Conservation (phyloP, 2,113 vertebrate species). For the Tachysurus fulvidraco region DNA sequence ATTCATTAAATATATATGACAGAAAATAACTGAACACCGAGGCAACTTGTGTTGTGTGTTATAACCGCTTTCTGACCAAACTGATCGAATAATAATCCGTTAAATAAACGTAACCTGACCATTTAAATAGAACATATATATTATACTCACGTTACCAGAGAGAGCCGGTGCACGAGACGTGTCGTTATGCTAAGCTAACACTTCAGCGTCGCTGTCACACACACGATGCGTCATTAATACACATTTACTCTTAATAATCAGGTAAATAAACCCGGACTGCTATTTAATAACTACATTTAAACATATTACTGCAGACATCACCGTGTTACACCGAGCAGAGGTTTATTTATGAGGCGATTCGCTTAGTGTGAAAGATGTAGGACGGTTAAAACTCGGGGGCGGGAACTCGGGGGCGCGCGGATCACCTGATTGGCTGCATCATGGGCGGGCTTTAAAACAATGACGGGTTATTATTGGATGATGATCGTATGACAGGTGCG, state of each 20-base stretch:
- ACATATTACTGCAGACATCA: too few relatives aligned
- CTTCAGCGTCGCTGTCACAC: slow-evolving; percentile 10
- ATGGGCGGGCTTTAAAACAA: neutral
- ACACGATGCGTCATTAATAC: neutral
- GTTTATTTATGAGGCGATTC: neutral
- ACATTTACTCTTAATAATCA: neutral
- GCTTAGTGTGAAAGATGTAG: neutral
- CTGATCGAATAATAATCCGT: neutral
- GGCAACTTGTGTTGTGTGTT: too few relatives aligned
- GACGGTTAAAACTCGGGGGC: neutral
- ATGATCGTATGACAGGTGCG: neutral
- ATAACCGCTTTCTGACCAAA: neutral
- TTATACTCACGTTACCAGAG: slow-evolving; percentile 6
- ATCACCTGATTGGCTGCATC: neutral
- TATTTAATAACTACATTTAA: too few relatives aligned
- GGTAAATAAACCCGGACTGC: too few relatives aligned
- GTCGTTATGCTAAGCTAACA: slow-evolving; percentile 23
- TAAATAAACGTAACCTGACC: neutral
- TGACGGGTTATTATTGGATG: neutral
- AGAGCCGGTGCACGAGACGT: neutral
- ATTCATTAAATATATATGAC: too few relatives aligned
- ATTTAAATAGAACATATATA: too few relatives aligned
- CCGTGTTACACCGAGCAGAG: too few relatives aligned
- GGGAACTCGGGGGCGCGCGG: neutral
- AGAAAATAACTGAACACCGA: neutral